A percentile compares a stretch with the other conserved stretches of the same genome.
Evolutionary conservation across 2,797 vertebrate genomes (phyloP).

Genomic region (Balearica regulorum): DNA sequence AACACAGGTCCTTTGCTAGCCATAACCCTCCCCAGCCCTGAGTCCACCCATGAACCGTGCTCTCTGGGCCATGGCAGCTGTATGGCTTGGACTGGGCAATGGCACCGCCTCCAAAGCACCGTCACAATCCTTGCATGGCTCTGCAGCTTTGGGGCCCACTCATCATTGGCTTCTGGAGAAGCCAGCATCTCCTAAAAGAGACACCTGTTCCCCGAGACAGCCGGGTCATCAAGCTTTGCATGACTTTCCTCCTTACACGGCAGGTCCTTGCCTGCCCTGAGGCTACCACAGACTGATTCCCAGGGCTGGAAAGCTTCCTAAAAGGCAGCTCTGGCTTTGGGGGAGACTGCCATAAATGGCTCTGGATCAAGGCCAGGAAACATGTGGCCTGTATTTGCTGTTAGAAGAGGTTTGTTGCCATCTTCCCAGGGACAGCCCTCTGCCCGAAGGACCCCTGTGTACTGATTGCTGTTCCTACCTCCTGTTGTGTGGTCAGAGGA

Average conservation of each 20-base stretch:
- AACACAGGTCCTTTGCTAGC: not conserved
- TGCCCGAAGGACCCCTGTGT: not conserved
- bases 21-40: too few relatives aligned
- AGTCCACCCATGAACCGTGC: not conserved
- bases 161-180: not conserved
- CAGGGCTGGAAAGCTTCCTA: not conserved
- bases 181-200: not conserved
- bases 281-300: not conserved
- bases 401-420: not conserved
- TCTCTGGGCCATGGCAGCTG: not conserved
- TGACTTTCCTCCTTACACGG: not conserved
- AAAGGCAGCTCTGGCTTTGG: too few relatives aligned
- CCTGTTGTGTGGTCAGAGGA: slow-evolving; percentile 80
- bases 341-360: not conserved
- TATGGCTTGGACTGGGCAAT: not conserved
- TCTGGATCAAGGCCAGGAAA: not conserved
- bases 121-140: not conserved
- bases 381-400: fast-evolving
- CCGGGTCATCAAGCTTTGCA: not conserved
- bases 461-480: slow-evolving; percentile 41
- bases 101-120: slow-evolving; percentile 18
- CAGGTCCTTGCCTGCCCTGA: not conserved
- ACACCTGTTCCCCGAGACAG: not conserved
- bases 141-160: too few relatives aligned
- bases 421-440: not conserved